Conservation (phyloP, 2,797 vertebrate species). For the Molossus alvarezi region DNA sequence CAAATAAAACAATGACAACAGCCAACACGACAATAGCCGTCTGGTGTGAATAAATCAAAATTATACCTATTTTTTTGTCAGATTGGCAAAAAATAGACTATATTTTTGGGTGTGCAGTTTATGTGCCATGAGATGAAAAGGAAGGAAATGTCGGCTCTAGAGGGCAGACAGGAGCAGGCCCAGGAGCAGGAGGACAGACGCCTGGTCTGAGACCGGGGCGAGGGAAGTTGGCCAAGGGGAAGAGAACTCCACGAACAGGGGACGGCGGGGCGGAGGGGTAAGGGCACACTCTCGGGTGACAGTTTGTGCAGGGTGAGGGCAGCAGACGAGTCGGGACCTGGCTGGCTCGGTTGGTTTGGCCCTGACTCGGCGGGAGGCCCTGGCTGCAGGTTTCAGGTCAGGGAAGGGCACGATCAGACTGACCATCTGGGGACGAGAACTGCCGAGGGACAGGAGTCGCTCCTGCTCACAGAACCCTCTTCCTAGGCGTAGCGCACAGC, state of each 20-base stretch:
- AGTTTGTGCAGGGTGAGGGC: not conserved
- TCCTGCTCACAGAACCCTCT: not conserved
- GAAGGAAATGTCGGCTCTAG: not conserved
- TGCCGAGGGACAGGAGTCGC: not conserved
- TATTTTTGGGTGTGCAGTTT: not conserved
- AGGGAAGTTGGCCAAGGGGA: not conserved
- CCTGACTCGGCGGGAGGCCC: not conserved
- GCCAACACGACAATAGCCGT: not conserved
- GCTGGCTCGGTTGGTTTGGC: not conserved
- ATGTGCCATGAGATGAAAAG: not conserved
- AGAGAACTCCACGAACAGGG: not conserved
- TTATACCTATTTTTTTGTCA: not conserved
- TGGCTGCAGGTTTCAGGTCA: not conserved
- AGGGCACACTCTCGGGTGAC: accelerated
- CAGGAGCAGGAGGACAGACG: not conserved
- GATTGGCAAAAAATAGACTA: not conserved
- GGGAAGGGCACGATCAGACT: not conserved
- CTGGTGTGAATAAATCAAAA: not conserved
- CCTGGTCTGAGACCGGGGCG: not conserved
- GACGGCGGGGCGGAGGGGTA: accelerated
- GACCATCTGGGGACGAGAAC: not conserved
- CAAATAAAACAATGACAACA: not conserved
- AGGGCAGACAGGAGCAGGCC: not conserved
- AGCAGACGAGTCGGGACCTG: not conserved
- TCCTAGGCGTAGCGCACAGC: not conserved